Evolutionary conservation across 2,888 invertebrate species (phyloP), one percentile per base, ranked within the genome.

Genomic region (Herminia tarsipennalis): DNA sequence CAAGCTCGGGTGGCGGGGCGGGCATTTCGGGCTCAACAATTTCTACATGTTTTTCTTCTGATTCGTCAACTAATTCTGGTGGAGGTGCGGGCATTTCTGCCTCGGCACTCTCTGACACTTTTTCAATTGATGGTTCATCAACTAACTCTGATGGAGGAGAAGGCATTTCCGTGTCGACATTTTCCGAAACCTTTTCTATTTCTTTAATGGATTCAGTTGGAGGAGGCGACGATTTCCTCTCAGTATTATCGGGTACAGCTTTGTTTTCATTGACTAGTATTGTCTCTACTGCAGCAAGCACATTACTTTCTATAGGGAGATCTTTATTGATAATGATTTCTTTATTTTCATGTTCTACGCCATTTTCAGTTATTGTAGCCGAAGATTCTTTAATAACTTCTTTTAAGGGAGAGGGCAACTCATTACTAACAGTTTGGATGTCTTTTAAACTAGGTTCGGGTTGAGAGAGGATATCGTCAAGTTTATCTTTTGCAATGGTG

Each of bases 401-500:
- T 59, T 72, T 67, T 42, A 66, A 48, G 36, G 73, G 56, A 65
- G 64, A 47, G 41, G 74, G 50, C 55, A 58, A 56, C 49, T 74
- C 65, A 58, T 48, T 62, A 52, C 57, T 59, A 43, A 60, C 64
- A 45, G 51, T 48, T 58, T 59, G 63, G 35, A 52, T 47, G 38
- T 50, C 51, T 37, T 58, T 57, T 54, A 56, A 27, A 49, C 52
- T 48, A 34, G 33, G 50, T 53, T 56, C 41, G 37, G 65, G 43
- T 40, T 70, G 61, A 52, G 66, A 50, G 54, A 63, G 42, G 39
- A 56, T 59, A 61, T 74, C 66, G 42, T 63, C 60, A 47, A 66
- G 50, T 55, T 54, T 65, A 43, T 75, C 73, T 60, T 73, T 76
- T 71, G 70, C 69, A 63, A 75, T 70, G 55, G 73, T 65, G 60